Conservation (phyloP, 2,113 vertebrate genomes). For the Dasyprocta punctata region DNA sequence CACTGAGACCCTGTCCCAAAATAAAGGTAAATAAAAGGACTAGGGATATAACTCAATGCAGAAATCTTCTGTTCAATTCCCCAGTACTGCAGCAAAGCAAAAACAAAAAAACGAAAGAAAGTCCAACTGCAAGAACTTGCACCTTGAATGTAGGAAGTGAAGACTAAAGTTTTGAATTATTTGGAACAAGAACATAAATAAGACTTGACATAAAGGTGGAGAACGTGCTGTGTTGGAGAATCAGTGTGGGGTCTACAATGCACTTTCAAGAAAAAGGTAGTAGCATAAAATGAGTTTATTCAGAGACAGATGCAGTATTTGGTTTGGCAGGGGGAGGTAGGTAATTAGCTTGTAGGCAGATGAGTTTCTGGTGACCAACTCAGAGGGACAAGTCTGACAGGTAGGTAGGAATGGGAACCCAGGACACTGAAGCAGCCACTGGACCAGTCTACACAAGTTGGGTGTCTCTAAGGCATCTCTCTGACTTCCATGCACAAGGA, state of each 20-base stretch:
- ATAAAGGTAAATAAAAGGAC: not conserved
- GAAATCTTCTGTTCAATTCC: not conserved
- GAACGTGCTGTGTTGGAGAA: not conserved
- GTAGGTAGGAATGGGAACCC: no score
- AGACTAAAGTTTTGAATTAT: not conserved
- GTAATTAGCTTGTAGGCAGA: not conserved
- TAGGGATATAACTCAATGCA: not conserved
- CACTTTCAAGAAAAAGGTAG: not conserved
- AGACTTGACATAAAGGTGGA: not conserved
- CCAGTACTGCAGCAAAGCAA: not conserved
- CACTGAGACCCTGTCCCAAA: not conserved
- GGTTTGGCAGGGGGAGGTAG: not conserved
- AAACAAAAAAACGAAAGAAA: not conserved
- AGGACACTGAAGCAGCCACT: no score
- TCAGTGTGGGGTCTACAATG: not conserved
- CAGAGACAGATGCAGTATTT: not conserved
- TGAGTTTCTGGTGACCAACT: not conserved
- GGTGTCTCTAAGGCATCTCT: not conserved
- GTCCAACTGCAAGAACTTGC: not conserved
- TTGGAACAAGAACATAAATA: not conserved
- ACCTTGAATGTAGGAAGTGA: not conserved
- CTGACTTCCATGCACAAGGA: not conserved
- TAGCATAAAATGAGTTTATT: conserved; percentile 1
- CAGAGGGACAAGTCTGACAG: not conserved
- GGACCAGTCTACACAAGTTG: rapidly evolving